A percentile compares a stretch with the other conserved stretches of the same genome.
Conservation (phyloP, 2,888 invertebrate genomes). For the Lymantria dispar region DNA sequence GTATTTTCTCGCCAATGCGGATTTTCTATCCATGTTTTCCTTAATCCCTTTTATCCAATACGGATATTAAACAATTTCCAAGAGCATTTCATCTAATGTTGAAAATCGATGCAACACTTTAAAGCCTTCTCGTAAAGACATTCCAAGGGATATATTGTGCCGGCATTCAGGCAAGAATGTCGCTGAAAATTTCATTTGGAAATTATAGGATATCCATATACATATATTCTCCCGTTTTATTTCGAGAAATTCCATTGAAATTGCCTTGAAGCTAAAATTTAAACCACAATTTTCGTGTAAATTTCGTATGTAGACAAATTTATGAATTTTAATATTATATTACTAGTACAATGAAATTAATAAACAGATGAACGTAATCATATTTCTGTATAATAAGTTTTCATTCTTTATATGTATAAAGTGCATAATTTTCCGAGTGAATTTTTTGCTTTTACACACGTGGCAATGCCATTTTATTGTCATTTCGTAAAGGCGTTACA, state of each 20-base stretch:
- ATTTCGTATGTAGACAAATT: not conserved
- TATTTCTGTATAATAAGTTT: no score
- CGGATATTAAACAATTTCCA: not conserved
- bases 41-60: not conserved
- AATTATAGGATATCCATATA: conserved; percentile 2
- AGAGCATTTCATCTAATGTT: not conserved
- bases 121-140: conserved; percentile 15
- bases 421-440: no score
- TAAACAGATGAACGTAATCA: no score
- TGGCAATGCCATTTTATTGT: no score
- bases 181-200: conserved; percentile 19
- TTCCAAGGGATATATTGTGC: conserved; percentile 12
- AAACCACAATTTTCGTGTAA: not conserved
- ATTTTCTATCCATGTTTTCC: no score
- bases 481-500: no score
- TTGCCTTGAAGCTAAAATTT: not conserved
- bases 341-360: no score
- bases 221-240: not conserved
- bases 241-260: not conserved
- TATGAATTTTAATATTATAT: no score
- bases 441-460: no score
- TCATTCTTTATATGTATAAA: no score
- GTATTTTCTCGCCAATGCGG: no score
- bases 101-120: conserved; percentile 11
- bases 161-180: conserved; percentile 18